Conservation (phyloP, 2,797 vertebrate genomes). For the Cheirogaleus major region DNA sequence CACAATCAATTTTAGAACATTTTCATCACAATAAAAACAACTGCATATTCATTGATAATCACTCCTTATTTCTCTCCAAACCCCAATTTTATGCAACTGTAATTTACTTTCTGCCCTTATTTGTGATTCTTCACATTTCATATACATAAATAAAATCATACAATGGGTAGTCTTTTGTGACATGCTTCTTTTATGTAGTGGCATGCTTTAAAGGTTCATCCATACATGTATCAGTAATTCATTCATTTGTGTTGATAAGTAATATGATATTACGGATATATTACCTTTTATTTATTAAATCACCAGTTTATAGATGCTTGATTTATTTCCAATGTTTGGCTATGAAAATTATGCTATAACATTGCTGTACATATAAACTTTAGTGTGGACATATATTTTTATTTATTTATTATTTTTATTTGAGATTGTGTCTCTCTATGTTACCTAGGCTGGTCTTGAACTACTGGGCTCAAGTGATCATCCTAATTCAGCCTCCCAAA, state of each 20-base stretch:
- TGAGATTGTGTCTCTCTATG: no score
- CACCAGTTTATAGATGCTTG: neutral
- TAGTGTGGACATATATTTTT: neutral
- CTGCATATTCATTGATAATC: neutral
- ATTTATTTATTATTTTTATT: no score
- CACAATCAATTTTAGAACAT: neutral
- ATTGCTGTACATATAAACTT: neutral
- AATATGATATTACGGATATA: neutral
- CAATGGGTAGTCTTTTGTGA: neutral
- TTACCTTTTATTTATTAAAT: neutral
- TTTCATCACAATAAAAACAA: neutral
- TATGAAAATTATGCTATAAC: neutral
- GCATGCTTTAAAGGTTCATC: neutral
- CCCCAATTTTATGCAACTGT: neutral
- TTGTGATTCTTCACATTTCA: neutral
- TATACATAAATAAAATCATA: neutral
- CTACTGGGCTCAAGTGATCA: no score
- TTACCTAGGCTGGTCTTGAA: no score
- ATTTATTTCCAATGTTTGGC: neutral
- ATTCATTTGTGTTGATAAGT: neutral
- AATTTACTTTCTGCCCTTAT: neutral
- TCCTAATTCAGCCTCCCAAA: no score
- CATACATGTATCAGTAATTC: neutral
- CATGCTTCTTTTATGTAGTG: neutral
- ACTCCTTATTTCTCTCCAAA: neutral